Percentiles rank a stretch among this genome's conserved stretches.
Conservation (phyloP, 2,797 vertebrate genomes). For the Micropoecilia bifurca region DNA sequence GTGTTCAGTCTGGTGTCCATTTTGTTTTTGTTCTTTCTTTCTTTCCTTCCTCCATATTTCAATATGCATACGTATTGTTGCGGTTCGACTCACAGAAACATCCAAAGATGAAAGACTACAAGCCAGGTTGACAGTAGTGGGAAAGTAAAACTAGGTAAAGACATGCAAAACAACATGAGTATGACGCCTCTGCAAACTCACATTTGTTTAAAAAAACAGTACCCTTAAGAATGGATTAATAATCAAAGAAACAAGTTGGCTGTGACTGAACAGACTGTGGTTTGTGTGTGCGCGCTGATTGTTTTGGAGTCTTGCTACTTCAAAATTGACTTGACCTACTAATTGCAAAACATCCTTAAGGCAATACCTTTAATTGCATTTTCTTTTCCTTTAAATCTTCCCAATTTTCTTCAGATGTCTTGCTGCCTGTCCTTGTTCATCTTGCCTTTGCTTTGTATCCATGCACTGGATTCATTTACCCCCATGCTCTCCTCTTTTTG, state of each 20-base stretch:
- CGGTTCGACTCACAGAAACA: too few species aligned
- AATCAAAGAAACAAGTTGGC: not conserved
- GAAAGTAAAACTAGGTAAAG: not conserved
- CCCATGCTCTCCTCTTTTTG: not conserved
- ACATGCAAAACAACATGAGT: not conserved
- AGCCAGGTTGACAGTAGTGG: too few species aligned
- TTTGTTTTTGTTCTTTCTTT: too few species aligned
- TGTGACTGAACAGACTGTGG: not conserved
- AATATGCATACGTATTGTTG: too few species aligned
- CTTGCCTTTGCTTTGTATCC: not conserved
- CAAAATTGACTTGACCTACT: conserved; percentile 57
- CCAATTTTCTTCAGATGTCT: conserved; percentile 20
- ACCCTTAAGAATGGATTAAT: not conserved
- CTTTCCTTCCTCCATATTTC: too few species aligned
- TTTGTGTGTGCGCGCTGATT: not conserved
- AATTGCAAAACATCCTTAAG: conserved; percentile 55
- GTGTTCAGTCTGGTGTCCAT: too few species aligned
- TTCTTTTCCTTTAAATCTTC: conserved; percentile 20
- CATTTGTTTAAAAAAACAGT: not conserved
- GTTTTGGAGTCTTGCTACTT: conserved; percentile 42
- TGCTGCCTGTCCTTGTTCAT: not conserved
- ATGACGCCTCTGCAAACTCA: not conserved
- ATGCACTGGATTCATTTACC: not conserved
- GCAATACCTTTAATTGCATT: conserved; percentile 39
- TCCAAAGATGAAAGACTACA: too few species aligned